These are phyloP conservation scores for Pseudopleuronectes americanus DNA, from an alignment of 2,797 vertebrate species.

Conservation along the genomic window DNA sequence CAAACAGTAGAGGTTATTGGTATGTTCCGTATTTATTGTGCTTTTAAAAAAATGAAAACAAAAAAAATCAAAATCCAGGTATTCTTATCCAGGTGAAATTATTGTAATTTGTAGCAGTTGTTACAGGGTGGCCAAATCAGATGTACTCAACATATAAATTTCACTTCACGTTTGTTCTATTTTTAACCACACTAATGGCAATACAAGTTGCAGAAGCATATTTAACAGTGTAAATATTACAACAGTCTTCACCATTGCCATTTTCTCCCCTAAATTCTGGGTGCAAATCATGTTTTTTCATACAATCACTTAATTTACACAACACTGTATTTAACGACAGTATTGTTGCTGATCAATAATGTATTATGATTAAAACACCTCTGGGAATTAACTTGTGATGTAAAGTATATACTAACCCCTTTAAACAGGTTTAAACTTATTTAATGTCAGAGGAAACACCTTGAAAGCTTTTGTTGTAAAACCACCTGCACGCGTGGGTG, in stretches of 20 bases:
- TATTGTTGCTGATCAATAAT: slow-evolving; percentile 36
- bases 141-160: slow-evolving; percentile 63
- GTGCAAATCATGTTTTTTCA: slow-evolving; percentile 48
- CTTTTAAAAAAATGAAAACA: slow-evolving; percentile 54
- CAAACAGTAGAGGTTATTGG: slow-evolving; percentile 55
- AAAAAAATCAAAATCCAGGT: slow-evolving; percentile 79
- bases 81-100: slow-evolving; percentile 86
- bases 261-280: slow-evolving; percentile 32
- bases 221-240: slow-evolving; percentile 68
- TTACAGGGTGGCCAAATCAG: slow-evolving; percentile 82
- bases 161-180: slow-evolving; percentile 55
- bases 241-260: slow-evolving; percentile 37
- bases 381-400: slow-evolving; percentile 70
- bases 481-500: neutral
- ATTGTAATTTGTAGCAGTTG: slow-evolving; percentile 83
- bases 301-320: slow-evolving; percentile 35
- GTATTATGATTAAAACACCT: slow-evolving; percentile 60
- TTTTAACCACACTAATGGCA: slow-evolving; percentile 66
- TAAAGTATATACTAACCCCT: slow-evolving; percentile 57
- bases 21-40: slow-evolving; percentile 72
- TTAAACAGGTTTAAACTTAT: slow-evolving; percentile 46
- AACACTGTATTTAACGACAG: slow-evolving; percentile 37
- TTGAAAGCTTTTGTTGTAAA: slow-evolving; percentile 28
- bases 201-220: slow-evolving; percentile 64
- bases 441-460: slow-evolving; percentile 48